Evolutionary conservation across 1,140 invertebrate genomes (phyloP), one percentile per base, ranked within the genome.

Genomic region (Nasonia giraulti): DNA sequence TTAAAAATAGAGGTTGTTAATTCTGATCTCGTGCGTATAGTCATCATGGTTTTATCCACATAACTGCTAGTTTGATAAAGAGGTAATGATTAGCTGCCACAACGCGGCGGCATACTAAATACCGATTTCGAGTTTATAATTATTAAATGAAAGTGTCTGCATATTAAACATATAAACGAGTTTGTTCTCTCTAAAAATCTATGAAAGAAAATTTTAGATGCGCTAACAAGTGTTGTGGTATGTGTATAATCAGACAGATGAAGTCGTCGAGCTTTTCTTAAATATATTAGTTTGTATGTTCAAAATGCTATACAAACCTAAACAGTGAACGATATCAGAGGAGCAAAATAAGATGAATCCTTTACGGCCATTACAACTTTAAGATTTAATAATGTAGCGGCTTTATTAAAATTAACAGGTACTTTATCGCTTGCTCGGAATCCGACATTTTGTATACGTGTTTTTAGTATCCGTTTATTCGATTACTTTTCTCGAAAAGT

Each of bases 271-370:
- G 40, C 71, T 71, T 27, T 40, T 71, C 17, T 20, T 80, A 71
- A 71, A 80, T n/a, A 14, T 40, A 69, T 80, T 47, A 68, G n/a
- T 20, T n/a, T 62, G n/a, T 10, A 37, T 79, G n/a, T 17, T 14
- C 10, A 10, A 1, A 27, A 7, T 0, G 17, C 17, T 68, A 37
- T 27, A 11, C 31, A 66, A 47, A 79, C 33, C 62, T 79, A 79
- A 79, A 68, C 68, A 79, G 31, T 11, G 55, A 62, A 20, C 55
- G 17, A 3, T 20, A 20, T 17, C 17, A 17, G 17, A 62, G 17
- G 17, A 23, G 55, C 37, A 8, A 69, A 44, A 69, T 14, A 44
- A 80, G 31, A 23, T 6, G 37, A 44, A 33, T 4, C 55, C 55
- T 62, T n/a, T 62, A 62, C 17, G 6, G 20, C 17, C n/a, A 62